Conservation (phyloP, 2,113 vertebrate species). For the Chloropsis hardwickii region DNA sequence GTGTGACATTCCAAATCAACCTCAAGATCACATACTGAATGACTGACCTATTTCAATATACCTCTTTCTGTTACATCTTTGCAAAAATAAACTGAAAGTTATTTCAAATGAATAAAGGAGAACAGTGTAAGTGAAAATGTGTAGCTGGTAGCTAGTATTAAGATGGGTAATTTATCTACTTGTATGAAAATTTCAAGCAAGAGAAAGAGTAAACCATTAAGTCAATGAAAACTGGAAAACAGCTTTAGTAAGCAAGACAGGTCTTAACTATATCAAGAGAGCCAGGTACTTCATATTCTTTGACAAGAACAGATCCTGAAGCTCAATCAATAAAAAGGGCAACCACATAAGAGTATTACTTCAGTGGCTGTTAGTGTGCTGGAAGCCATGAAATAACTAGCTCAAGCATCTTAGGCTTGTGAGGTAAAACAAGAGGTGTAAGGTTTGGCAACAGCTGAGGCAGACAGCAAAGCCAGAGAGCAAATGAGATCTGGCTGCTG, state of each 20-base stretch:
- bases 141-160: not conserved
- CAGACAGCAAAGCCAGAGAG: not conserved
- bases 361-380: not conserved
- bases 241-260: not conserved
- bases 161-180: not conserved
- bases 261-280: not conserved
- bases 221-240: not conserved
- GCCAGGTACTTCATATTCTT: not conserved
- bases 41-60: not conserved
- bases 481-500: not conserved
- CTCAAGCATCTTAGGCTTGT: not conserved
- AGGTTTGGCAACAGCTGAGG: not conserved
- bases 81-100: not conserved
- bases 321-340: not conserved
- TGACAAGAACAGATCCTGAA: not conserved
- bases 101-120: not conserved
- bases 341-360: not conserved
- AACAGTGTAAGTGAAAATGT: not conserved
- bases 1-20: not conserved
- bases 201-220: not conserved
- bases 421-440: not conserved
- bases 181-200: not conserved
- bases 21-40: not conserved
- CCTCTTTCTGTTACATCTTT: not conserved
- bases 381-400: not conserved